A percentile compares a stretch with the other conserved stretches of the same genome.
Conservation (phyloP, 2,113 vertebrate species). For the Callospermophilus lateralis region DNA sequence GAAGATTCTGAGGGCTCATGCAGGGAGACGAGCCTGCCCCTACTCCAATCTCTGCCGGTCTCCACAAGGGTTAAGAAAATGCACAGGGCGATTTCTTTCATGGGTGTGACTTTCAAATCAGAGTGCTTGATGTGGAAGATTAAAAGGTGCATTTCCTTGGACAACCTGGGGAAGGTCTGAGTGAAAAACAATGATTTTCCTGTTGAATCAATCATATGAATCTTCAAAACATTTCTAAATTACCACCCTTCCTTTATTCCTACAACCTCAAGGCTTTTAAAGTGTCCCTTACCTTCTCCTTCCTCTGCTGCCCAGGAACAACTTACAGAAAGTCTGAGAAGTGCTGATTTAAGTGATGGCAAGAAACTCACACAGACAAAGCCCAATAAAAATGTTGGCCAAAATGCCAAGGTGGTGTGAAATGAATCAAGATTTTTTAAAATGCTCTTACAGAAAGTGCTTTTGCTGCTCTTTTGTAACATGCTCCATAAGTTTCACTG, state of each 20-base stretch:
- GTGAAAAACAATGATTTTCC: neutral
- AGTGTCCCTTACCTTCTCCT: accelerated
- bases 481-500: conserved; percentile 73
- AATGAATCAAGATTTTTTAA: neutral
- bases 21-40: neutral
- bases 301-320: neutral
- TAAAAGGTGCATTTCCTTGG: neutral
- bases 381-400: neutral
- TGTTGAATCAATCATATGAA: neutral
- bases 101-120: neutral
- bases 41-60: neutral
- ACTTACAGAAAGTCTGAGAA: neutral
- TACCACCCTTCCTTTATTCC: neutral
- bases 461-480: conserved; percentile 73
- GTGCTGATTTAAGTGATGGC: neutral
- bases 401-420: neutral
- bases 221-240: neutral
- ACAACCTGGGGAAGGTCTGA: too few relatives aligned
- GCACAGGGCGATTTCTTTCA: neutral
- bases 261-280: too few relatives aligned
- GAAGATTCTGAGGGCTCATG: neutral
- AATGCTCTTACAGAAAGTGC: neutral
- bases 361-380: neutral
- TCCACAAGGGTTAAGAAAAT: neutral
- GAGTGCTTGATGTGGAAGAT: accelerated